Percentiles rank a stretch among this genome's conserved stretches.
Conservation (phyloP, 2,888 invertebrate species). For the Acanthosepion pharaonis region DNA sequence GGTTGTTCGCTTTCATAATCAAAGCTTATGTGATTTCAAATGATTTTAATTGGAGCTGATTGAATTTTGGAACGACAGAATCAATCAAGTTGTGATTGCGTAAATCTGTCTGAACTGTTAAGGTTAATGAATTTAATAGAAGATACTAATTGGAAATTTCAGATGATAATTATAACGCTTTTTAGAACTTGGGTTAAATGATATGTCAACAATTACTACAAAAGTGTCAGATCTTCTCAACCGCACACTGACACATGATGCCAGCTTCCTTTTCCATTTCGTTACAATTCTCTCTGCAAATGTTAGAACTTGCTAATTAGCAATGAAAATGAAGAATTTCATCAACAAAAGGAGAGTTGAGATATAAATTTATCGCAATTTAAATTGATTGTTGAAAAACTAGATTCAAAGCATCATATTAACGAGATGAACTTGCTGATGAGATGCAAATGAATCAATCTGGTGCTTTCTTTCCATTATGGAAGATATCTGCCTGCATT, state of each 20-base stretch:
- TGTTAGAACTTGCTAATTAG: conserved; percentile 33
- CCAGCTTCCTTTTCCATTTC: neutral
- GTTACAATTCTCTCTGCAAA: neutral
- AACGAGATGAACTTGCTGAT: conserved; percentile 8
- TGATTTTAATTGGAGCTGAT: conserved; percentile 33
- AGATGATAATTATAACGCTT: conserved; percentile 33
- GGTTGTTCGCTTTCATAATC: conserved; percentile 11
- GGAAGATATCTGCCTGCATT: neutral
- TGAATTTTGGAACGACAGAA: neutral
- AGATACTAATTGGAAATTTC: conserved; percentile 23
- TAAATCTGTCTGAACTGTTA: conserved; percentile 33
- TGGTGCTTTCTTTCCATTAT: neutral
- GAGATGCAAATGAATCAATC: neutral
- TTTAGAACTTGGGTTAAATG: neutral
- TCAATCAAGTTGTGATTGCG: conserved; percentile 33
- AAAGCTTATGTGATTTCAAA: conserved; percentile 33
- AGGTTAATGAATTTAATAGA: conserved; percentile 33
- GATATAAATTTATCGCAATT: conserved; percentile 33
- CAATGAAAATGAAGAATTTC: conserved; percentile 13
- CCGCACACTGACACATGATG: neutral
- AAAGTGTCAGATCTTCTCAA: conserved; percentile 9
- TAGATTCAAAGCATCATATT: conserved; percentile 22
- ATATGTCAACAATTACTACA: conserved; percentile 33
- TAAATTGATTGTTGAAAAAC: conserved; percentile 33
- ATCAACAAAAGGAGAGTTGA: conserved; percentile 33